Evolutionary conservation across 2,888 invertebrate genomes (phyloP), one percentile per base, ranked within the genome.

Genomic region (Hyalella azteca): DNA sequence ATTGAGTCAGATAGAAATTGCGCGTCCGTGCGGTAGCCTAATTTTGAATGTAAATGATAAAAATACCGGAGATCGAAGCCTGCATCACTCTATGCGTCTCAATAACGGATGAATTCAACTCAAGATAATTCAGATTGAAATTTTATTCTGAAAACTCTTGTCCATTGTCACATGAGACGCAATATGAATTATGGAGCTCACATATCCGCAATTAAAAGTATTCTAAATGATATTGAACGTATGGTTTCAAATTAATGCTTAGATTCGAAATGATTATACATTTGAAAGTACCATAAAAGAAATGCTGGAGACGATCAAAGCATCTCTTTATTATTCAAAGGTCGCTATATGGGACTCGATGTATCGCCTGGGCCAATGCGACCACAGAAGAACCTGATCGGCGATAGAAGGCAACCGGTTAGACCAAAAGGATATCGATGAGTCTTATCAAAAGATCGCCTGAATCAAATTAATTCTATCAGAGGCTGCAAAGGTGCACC

Each of bases 401-500:
- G 29, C 66, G 66, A 66, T 66, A 66, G 66, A 66, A 66, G 66
- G 29, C 66, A 66, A 66, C 66, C 66, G 66, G 66, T 66, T 66
- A 36, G 36, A 66, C 66, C 66, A 66, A 66, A 66, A 66, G 66
- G 66, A 66, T 66, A 66, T 66, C 66, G 66, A 66, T 66, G 66
- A 36, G 66, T 36, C 66, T 66, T 66, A 66, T 66, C 66, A 66
- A 66, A 66, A 66, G 66, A 66, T 66, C 66, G 66, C 66, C 66
- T 66, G 66, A 66, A 36, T 66, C 66, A 66, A 66, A 66, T 66
- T 66, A 66, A 66, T 66, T 66, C 66, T 66, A 66, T 66, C 66
- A 66, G 66, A 66, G 66, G 66, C 66, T 66, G 66, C 66, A 66
- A 66, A 66, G 66, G 66, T 66, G 66, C 66, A 66, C 66, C 66